Percentiles rank a stretch among this genome's conserved stretches.
These are phyloP conservation scores for human (Homo sapiens) DNA, from an alignment of 2,113 vertebrate genomes.

Conservation along the genomic window DNA sequence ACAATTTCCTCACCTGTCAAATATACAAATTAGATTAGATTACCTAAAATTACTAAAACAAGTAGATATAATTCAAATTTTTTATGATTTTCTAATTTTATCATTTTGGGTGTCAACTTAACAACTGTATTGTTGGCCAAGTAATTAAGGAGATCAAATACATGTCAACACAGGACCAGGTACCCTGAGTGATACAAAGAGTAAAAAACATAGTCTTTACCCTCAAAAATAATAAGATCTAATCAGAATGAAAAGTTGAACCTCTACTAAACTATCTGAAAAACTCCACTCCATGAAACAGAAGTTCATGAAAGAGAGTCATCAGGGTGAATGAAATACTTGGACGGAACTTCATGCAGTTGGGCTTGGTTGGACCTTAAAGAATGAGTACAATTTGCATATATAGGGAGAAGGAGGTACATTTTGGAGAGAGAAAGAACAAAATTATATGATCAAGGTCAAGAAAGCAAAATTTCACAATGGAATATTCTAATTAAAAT, in stretches of 20 bases:
- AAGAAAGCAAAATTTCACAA: slow-evolving; percentile 43
- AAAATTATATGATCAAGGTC: not conserved
- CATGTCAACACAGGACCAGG: not conserved
- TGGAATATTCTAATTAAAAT: slow-evolving; percentile 37
- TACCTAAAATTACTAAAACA: slow-evolving; percentile 21
- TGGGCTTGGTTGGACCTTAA: not conserved
- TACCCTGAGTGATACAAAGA: not conserved
- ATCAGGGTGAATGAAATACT: not conserved
- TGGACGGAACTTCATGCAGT: not conserved
- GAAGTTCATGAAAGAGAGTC: not conserved
- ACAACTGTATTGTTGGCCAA: not conserved
- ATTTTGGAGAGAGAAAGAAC: not conserved
- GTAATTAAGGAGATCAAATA: not conserved
- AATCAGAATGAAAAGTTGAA: slow-evolving; percentile 28
- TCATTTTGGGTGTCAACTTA: not conserved
- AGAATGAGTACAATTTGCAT: not conserved
- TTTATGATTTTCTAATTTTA: slow-evolving; percentile 24
- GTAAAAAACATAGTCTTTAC: not conserved
- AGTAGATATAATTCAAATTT: not conserved
- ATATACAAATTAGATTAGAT: not conserved
- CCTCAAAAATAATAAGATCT: not conserved
- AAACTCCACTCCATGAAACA: not conserved
- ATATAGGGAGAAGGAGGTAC: not conserved
- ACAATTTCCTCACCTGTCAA: not conserved
- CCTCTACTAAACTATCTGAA: not conserved